A percentile compares a stretch with the other conserved stretches of the same genome.
Evolutionary conservation across 2,113 vertebrate species (phyloP).

Genomic region (Diadophis punctatus): DNA sequence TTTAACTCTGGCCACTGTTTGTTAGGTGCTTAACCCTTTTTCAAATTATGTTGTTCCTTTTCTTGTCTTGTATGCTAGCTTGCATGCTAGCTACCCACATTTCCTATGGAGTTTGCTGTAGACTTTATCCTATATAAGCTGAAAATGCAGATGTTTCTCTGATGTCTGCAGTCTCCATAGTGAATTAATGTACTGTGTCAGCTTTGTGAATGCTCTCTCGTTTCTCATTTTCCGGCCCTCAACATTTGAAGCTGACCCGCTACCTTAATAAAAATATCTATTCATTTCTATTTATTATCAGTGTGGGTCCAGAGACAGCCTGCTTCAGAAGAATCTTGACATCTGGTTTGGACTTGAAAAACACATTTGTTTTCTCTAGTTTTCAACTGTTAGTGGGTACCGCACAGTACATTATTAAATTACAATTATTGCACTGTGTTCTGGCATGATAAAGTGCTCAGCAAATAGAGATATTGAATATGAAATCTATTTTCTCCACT

Average conservation of each 20-base stretch:
- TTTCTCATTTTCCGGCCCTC: slow-evolving; percentile 34
- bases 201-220: slow-evolving; percentile 13
- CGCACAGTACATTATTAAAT: slow-evolving; percentile 60
- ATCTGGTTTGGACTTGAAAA: slow-evolving; percentile 45
- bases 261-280: slow-evolving; percentile 48
- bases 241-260: slow-evolving; percentile 33
- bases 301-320: slow-evolving; percentile 50
- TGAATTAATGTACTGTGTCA: slow-evolving; percentile 41
- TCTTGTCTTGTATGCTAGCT: background rate
- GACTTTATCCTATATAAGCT: background rate
- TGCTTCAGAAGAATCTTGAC: slow-evolving; percentile 31
- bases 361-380: slow-evolving; percentile 52
- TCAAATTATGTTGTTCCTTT: background rate
- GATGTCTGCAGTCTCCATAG: background rate
- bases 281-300: slow-evolving; percentile 43
- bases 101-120: background rate
- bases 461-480: slow-evolving; percentile 46
- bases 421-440: slow-evolving; percentile 54
- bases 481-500: slow-evolving; percentile 27
- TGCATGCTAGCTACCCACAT: background rate
- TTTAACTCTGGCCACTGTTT: background rate
- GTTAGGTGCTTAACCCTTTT: background rate
- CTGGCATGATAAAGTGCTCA: slow-evolving; percentile 40
- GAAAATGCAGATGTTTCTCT: slow-evolving; percentile 27
- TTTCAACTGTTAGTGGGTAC: slow-evolving; percentile 45